Evolutionary conservation across 2,113 vertebrate species (phyloP), one percentile per base, ranked within the genome.

Genomic region (Brachyistius frenatus): DNA sequence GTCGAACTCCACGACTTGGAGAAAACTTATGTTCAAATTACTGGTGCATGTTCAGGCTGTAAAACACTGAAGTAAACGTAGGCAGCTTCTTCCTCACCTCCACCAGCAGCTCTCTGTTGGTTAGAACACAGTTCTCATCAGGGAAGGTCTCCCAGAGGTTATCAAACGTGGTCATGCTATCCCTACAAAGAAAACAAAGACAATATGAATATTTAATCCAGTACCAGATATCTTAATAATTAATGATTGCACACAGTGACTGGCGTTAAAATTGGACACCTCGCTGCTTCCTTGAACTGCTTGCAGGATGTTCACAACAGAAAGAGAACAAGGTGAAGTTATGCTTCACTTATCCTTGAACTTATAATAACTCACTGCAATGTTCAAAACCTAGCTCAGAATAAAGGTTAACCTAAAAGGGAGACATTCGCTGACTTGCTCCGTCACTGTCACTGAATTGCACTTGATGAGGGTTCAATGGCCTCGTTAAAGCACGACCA

Each of bases 131-230:
- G 84, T 96, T 95, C 81, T 98, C 96, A 62, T 97, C 96, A 0
- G 96, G 96, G 78, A 97, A 98, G 37, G 95, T 96, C 70, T 96
- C 94, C 0, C 94, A 96, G 50, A 98, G 95, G 76, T 95, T 94
- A 62, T 95, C 94, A 84, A 97, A 97, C 1, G 76, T 67, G 23
- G 91, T 74, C 58, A 95, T 69, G 3, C 86, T 94, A 10, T 97
- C 96, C 88, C 97, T 98, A 76, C 1, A 84, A 66, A 69, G 49
- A 77, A 2, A 35, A 3, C n/a, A 75, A 0, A 72, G 15, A 47
- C 31, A 32, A 56, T 2, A 23, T 23, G 5, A n/a, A 75, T 4
- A 16, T n/a, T 57, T 36, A 37, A 33, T 54, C 13, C 32, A 62
- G 6, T 8, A 16, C 0, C 2, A 16, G 5, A 60, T 32, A 50